Evolutionary conservation across 2,113 vertebrate genomes (phyloP).

Genomic region (Alexandromys fortis): DNA sequence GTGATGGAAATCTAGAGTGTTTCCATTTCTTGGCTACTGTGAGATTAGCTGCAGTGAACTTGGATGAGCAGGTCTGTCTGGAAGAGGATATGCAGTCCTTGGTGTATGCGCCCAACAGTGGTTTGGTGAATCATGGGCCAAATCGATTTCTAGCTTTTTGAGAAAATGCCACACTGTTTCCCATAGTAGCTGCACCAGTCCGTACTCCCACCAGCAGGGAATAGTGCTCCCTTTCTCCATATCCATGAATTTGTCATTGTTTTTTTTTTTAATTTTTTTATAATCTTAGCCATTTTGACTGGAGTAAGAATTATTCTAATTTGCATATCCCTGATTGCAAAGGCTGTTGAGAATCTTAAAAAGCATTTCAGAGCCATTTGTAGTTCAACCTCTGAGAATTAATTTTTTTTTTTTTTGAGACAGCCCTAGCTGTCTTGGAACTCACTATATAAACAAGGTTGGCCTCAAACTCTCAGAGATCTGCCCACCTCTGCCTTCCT

Average conservation of each 20-base stretch:
- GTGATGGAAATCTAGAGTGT: background rate
- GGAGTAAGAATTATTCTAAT: background rate
- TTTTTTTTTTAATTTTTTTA: background rate
- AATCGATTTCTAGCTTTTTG: background rate
- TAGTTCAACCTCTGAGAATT: background rate
- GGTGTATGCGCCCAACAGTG: background rate
- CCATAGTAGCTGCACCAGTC: background rate
- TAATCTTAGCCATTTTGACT: background rate
- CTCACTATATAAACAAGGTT: background rate
- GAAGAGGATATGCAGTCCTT: background rate
- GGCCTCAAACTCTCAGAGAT: background rate
- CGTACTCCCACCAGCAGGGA: background rate
- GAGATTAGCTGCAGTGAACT: background rate
- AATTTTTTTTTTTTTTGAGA: background rate
- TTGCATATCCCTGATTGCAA: background rate
- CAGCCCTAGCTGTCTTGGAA: background rate
- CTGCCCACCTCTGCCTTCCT: background rate
- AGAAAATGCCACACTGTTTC: background rate
- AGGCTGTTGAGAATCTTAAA: background rate
- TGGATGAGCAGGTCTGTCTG: background rate
- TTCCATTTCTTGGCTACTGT: background rate
- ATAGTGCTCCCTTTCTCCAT: background rate
- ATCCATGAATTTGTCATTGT: background rate
- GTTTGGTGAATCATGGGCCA: background rate
- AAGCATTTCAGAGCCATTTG: background rate